Percentiles rank a stretch among this genome's conserved stretches.
Conservation (phyloP, 2,113 vertebrate genomes). For the Strix aluco region DNA sequence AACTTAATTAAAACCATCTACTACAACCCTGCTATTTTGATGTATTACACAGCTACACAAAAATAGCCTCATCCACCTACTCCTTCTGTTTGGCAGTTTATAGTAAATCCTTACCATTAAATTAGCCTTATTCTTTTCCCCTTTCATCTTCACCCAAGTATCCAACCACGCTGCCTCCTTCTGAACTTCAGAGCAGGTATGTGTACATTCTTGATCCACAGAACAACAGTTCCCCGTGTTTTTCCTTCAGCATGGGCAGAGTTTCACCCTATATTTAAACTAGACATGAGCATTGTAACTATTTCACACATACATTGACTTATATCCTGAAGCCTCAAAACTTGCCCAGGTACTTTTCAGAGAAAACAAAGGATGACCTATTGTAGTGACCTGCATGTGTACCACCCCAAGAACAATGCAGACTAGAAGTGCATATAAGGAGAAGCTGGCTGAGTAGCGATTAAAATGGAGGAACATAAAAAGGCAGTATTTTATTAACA, state of each 20-base stretch:
- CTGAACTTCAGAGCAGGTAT: constrained; percentile 52
- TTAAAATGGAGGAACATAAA: not conserved
- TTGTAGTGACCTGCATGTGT: not conserved
- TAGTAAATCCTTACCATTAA: constrained; percentile 28
- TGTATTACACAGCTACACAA: not conserved
- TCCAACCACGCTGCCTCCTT: constrained; percentile 23
- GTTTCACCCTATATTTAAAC: constrained; percentile 48
- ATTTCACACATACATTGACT: not conserved
- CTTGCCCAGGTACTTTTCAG: not conserved
- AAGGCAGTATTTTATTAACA: constrained; percentile 16
- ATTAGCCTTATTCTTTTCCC: constrained; percentile 11
- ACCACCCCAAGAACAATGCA: not conserved
- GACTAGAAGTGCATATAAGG: not conserved
- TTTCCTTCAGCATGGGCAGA: not conserved
- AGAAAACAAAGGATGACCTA: constrained; percentile 20
- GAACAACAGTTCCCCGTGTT: not conserved
- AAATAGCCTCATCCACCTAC: constrained; percentile 43
- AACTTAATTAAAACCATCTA: constrained; percentile 19
- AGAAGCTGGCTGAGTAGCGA: not conserved
- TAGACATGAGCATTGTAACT: not conserved
- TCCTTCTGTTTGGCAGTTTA: constrained; percentile 33
- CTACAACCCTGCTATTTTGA: not conserved
- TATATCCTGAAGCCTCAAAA: constrained; percentile 27
- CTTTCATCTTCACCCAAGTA: constrained; percentile 60
- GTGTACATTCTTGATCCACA: constrained; percentile 25